Evolutionary conservation across 2,113 vertebrate genomes (phyloP), one percentile per base, ranked within the genome.

Genomic region (Oreocharis arfaki): DNA sequence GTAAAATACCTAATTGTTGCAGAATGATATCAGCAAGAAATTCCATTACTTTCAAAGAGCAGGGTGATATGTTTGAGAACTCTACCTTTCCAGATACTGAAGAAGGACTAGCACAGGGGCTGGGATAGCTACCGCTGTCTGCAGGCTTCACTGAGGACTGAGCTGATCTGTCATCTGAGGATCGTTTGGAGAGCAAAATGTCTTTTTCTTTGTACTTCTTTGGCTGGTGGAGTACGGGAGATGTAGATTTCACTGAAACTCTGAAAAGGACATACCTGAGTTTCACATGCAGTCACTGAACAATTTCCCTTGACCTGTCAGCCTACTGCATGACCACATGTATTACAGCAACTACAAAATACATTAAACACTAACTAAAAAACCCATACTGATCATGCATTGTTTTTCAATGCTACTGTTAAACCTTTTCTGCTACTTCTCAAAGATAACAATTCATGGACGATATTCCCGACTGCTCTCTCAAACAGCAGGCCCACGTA

Each of bases 1-100:
- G 6, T 23, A 35, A 9, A 84, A 42, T n/a, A 39, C 8, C 21
- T 27, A 4, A 44, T 4, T 79, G 13, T 0, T 78, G 8, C 13
- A 70, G 27, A 91, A 69, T 76, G 8, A 3, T 15, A 64, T 3
- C 46, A 61, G 30, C 11, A 91, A 41, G 12, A 74, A 84, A 71
- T 57, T 74, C 12, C 63, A 20, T 21, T n/a, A 17, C 21, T 63
- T 83, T 47, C 41, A 6, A 82, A 44, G 33, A 76, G 27, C 4
- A 26, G 30, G 26, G 15, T 59, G 65, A 28, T 35, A 59, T 50
- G 37, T 87, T 85, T 0, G 3, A 74, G 33, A 84, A 88, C 73
- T 88, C 28, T 98, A 99, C 99, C 98, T 99, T 99, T 96, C 84
- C 98, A 90, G 98, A 97, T 28, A 93, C 71, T 16, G 97, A 97